Evolutionary conservation across 2,797 vertebrate species (phyloP).

Genomic region (Labeo calbasu): DNA sequence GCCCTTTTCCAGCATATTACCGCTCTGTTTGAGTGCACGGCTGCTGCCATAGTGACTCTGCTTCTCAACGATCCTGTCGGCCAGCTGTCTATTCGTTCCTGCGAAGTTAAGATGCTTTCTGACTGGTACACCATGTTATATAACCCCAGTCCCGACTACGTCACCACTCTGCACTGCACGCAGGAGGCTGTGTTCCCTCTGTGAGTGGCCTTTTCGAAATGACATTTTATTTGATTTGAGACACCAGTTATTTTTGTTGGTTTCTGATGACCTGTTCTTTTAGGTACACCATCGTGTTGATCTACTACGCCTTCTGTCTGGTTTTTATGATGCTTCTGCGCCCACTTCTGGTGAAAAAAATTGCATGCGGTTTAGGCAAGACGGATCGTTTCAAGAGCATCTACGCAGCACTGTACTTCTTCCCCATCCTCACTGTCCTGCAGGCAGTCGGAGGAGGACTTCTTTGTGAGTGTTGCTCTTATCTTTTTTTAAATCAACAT

Average conservation of each 20-base stretch:
- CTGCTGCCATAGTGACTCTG: slow-evolving; percentile 84
- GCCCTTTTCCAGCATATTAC: slow-evolving; percentile 92
- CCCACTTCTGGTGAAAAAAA: slow-evolving; percentile 96
- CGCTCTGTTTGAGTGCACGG: slow-evolving; percentile 87
- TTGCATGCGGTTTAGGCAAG: slow-evolving; percentile 94
- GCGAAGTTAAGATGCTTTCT: slow-evolving; percentile 90
- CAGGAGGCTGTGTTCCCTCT: slow-evolving; percentile 96
- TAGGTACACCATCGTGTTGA: slow-evolving; percentile 96
- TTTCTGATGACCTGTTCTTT: slow-evolving; percentile 28
- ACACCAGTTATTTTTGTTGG: neutral
- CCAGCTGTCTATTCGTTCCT: slow-evolving; percentile 86
- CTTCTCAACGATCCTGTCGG: slow-evolving; percentile 89
- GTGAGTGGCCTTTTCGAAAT: slow-evolving; percentile 74
- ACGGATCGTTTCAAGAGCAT: slow-evolving; percentile 96
- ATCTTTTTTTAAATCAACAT: neutral
- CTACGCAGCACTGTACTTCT: slow-evolving; percentile 97
- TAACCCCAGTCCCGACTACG: slow-evolving; percentile 95
- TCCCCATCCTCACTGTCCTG: slow-evolving; percentile 93
- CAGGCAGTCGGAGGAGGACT: slow-evolving; percentile 96
- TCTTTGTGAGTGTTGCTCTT: slow-evolving; percentile 85
- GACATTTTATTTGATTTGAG: neutral
- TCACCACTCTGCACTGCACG: slow-evolving; percentile 95
- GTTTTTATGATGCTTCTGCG: slow-evolving; percentile 97
- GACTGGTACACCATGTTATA: slow-evolving; percentile 99
- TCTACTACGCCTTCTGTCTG: slow-evolving; percentile 95